A percentile compares a stretch with the other conserved stretches of the same genome.
These are phyloP conservation scores for Daubentonia madagascariensis DNA, from an alignment of 2,113 vertebrate species.

Conservation along the genomic window DNA sequence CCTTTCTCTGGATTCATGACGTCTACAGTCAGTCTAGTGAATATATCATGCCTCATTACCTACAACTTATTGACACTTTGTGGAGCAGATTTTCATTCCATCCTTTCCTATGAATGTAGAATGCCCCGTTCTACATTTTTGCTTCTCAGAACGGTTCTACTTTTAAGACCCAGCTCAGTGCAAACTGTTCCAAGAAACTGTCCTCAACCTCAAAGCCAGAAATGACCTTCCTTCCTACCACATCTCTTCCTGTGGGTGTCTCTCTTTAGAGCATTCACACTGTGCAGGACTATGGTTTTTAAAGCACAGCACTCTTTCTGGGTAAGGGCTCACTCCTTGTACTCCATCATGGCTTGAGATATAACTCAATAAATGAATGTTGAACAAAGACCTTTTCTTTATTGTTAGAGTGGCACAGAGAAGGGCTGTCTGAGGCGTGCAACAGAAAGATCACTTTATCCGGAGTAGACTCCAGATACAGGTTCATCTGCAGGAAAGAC, in stretches of 20 bases:
- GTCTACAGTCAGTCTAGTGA: neutral
- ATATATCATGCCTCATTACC: neutral
- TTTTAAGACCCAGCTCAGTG: neutral
- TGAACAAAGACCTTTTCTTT: neutral
- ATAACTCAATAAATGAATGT: neutral
- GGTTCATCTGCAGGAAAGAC: neutral
- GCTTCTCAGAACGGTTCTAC: neutral
- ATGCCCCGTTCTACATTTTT: neutral
- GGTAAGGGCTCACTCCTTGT: neutral
- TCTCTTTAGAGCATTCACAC: rapidly evolving
- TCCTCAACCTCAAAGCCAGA: neutral
- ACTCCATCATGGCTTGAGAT: neutral
- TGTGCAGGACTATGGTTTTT: neutral
- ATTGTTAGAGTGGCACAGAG: neutral
- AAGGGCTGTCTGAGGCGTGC: neutral
- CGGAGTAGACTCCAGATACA: rapidly evolving
- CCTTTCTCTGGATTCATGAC: no score
- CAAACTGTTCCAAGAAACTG: neutral
- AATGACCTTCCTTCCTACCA: neutral
- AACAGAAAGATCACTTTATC: neutral
- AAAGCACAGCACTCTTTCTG: neutral
- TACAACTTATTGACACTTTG: neutral
- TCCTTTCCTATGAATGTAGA: neutral
- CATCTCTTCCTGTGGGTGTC: neutral
- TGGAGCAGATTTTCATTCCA: neutral